Evolutionary conservation across 2,113 vertebrate species (phyloP).

Genomic region (Platanista minor): DNA sequence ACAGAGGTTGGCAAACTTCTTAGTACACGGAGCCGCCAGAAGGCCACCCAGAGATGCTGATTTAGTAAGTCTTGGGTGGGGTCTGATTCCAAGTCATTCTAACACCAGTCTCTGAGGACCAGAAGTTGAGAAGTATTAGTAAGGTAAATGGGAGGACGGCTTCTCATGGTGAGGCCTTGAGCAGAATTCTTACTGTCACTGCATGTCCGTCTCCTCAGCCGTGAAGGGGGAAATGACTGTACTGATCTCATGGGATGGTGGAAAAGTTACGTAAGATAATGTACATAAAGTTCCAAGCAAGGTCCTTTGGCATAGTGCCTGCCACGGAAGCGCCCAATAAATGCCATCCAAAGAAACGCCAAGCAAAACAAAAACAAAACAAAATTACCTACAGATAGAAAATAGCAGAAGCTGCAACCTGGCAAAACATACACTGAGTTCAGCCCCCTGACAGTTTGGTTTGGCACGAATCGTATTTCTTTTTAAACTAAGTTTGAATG

Average conservation of each 20-base stretch:
- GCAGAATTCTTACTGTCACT: neutral
- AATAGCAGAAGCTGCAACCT: fast-evolving
- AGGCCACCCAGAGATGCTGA: neutral
- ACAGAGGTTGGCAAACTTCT: neutral
- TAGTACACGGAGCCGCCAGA: fast-evolving
- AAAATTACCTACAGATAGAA: neutral
- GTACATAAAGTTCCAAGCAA: neutral
- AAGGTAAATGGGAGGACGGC: neutral
- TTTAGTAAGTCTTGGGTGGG: neutral
- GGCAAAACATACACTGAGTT: fast-evolving
- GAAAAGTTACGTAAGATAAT: neutral
- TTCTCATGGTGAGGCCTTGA: neutral
- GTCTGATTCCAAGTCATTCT: neutral
- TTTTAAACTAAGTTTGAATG: neutral
- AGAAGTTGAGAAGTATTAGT: fast-evolving
- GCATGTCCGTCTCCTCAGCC: neutral
- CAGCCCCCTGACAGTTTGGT: neutral
- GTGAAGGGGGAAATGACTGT: fast-evolving
- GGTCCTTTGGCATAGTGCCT: neutral
- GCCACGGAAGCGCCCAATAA: neutral
- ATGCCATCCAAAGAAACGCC: neutral
- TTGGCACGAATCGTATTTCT: fast-evolving
- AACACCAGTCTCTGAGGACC: neutral
- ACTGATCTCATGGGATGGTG: fast-evolving
- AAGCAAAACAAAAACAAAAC: neutral